Percentiles rank a stretch among this genome's conserved stretches.
Conservation (phyloP, 1,140 invertebrate genomes). For the Geopemphigus sp. region DNA sequence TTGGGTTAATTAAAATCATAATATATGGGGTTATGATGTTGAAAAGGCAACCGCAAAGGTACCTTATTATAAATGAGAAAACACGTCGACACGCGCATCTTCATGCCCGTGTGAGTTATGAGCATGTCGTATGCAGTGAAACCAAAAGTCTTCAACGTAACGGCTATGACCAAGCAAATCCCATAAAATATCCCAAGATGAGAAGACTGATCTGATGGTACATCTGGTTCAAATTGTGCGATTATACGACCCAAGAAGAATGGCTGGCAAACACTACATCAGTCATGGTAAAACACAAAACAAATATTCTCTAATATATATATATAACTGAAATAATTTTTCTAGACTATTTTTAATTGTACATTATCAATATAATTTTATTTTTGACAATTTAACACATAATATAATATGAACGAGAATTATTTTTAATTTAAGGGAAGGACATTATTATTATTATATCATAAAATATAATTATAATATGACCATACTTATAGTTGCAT, state of each 20-base stretch:
- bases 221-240: slow-evolving; percentile 54
- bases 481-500: neutral
- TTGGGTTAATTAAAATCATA: slow-evolving; percentile 19
- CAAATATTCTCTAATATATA: slow-evolving; percentile 25
- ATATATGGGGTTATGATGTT: neutral
- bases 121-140: slow-evolving; percentile 78
- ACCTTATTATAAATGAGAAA: slow-evolving; percentile 82
- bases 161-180: slow-evolving; percentile 65
- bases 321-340: neutral
- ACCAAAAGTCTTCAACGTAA: slow-evolving; percentile 68
- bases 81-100: slow-evolving; percentile 73
- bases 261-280: slow-evolving; percentile 52
- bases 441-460: neutral
- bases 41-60: slow-evolving; percentile 51
- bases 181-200: slow-evolving; percentile 70
- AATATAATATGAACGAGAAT: neutral
- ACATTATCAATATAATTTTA: too few relatives aligned
- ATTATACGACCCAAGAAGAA: slow-evolving; percentile 56
- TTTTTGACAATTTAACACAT: too few relatives aligned
- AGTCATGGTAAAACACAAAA: slow-evolving; percentile 36
- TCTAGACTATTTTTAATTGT: too few relatives aligned
- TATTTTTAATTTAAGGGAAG: slow-evolving; percentile 16
- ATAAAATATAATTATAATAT: neutral
- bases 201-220: slow-evolving; percentile 54
- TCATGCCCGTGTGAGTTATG: slow-evolving; percentile 73